Base-by-base conservation (phyloP, 2,113 vertebrate species). In the Syngnathus typhle region DNA sequence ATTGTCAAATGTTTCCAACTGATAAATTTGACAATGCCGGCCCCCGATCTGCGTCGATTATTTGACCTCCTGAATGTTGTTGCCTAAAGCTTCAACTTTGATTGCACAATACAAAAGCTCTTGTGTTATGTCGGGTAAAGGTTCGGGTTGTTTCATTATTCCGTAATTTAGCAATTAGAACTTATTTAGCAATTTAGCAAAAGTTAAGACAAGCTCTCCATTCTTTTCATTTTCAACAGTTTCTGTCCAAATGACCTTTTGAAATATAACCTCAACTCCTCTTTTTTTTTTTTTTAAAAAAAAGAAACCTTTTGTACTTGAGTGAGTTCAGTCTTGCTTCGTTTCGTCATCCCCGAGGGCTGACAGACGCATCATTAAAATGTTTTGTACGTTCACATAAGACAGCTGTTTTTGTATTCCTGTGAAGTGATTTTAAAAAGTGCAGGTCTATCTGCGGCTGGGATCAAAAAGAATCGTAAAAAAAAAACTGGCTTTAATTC, bases 391-490 rank as follows among this genome's bases (percentile, higher is more conserved):
- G 36, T 41, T 23, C 32, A 37, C 51, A 55, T 74, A 67, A 69
- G 64, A 21, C 27, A 21, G 39, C 21, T 9, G 13, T 70, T 74
- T 84, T 67, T 66, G 67, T 74, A 38, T 77, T 75, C 54, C 44
- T 72, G 68, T 65, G 58, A 69, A 46, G 69, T n/a, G 60, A 60
- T 64, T 67, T 66, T 41, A 68, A n/a, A 71, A 69, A 81, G 41
- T 46, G 21, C 54, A 68, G 19, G n/a, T 51, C 41, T 52, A 56
- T 32, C 64, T 39, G 10, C 47, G 63, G 60, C 60, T 43, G 1
- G 54, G 73, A 88, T 83, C 73, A 82, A 84, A 76, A 44, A 62
- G 82, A 83, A 83, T 74, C 64, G 56, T 59, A 79, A 71, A 83
- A 59, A 47, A 69, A 37, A 71, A 83, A 59, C 47, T 37, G 64